Evolutionary conservation across 2,888 invertebrate genomes (phyloP).

Genomic region (Drosophila neoperkinsi): DNA sequence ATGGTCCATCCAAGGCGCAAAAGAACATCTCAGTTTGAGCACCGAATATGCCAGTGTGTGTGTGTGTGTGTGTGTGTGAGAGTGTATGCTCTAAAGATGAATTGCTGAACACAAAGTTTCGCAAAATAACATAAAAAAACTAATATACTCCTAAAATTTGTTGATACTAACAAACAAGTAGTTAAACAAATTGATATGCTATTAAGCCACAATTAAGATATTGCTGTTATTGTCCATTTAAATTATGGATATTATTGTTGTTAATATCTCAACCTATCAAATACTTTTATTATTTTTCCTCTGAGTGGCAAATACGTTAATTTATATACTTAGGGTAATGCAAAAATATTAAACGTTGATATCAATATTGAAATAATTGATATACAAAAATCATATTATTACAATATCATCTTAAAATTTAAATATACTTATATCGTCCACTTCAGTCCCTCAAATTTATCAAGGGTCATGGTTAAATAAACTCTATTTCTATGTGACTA

Average conservation of each 20-base stretch:
- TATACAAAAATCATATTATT: neutral
- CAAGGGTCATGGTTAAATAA: neutral
- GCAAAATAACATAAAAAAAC: slow-evolving; percentile 34
- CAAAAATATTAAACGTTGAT: neutral
- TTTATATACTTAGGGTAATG: neutral
- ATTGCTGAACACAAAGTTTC: slow-evolving; percentile 31
- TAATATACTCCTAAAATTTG: slow-evolving; percentile 28
- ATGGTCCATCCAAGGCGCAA: slow-evolving; percentile 46
- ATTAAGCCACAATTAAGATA: slow-evolving; percentile 9
- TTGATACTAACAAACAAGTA: slow-evolving; percentile 33
- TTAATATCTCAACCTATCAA: neutral
- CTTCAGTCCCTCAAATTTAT: neutral
- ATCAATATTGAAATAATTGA: neutral
- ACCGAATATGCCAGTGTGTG: slow-evolving; percentile 8
- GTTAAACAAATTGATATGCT: slow-evolving; percentile 22
- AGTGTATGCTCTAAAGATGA: slow-evolving; percentile 9
- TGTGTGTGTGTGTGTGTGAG: slow-evolving; percentile 2
- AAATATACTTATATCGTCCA: neutral
- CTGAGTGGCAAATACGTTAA: neutral
- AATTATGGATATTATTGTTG: neutral
- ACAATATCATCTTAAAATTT: neutral
- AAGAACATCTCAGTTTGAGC: slow-evolving; percentile 60
- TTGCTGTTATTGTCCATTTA: neutral
- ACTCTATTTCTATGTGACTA: neutral
- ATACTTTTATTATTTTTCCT: neutral